Evolutionary conservation across 2,888 invertebrate genomes (phyloP).

Genomic region (Eremobia ochroleuca): DNA sequence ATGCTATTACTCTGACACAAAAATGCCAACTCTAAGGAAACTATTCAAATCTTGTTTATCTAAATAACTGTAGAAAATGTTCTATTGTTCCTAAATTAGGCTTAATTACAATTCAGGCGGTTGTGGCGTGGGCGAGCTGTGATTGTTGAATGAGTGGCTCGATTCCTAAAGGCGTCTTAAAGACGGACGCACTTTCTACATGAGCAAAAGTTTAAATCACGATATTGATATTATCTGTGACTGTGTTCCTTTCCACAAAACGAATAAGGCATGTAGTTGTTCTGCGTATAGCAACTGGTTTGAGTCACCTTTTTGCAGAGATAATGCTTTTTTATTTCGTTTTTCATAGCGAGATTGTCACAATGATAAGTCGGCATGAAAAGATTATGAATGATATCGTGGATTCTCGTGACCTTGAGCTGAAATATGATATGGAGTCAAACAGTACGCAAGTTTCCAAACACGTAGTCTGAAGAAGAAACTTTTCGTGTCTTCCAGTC

Average conservation of each 20-base stretch:
- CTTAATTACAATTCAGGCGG: constrained; percentile 69
- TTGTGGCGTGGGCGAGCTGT: constrained; percentile 71
- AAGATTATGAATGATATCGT: constrained; percentile 52
- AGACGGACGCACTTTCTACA: constrained; percentile 74
- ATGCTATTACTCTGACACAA: constrained; percentile 30
- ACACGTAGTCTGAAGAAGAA: constrained; percentile 69
- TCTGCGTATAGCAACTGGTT: constrained; percentile 48
- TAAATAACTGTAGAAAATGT: constrained; percentile 68
- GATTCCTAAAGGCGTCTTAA: constrained; percentile 67
- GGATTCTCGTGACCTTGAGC: constrained; percentile 67
- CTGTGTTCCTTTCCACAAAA: constrained; percentile 48
- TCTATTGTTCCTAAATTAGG: constrained; percentile 77
- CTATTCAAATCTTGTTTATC: constrained; percentile 20
- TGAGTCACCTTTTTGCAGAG: constrained; percentile 9
- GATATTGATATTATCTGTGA: constrained; percentile 65
- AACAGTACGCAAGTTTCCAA: constrained; percentile 60
- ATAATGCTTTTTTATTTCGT: constrained; percentile 37
- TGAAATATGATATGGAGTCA: constrained; percentile 66
- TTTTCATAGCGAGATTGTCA: constrained; percentile 30
- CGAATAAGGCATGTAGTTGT: constrained; percentile 45
- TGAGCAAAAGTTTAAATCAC: constrained; percentile 69
- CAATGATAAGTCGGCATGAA: constrained; percentile 31
- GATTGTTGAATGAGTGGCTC: constrained; percentile 70
- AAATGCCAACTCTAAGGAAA: constrained; percentile 17
- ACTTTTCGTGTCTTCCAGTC: constrained; percentile 75